Percentiles rank a stretch among this genome's conserved stretches.
Conservation (phyloP, 2,113 vertebrate genomes). For the Podocnemis expansa region DNA sequence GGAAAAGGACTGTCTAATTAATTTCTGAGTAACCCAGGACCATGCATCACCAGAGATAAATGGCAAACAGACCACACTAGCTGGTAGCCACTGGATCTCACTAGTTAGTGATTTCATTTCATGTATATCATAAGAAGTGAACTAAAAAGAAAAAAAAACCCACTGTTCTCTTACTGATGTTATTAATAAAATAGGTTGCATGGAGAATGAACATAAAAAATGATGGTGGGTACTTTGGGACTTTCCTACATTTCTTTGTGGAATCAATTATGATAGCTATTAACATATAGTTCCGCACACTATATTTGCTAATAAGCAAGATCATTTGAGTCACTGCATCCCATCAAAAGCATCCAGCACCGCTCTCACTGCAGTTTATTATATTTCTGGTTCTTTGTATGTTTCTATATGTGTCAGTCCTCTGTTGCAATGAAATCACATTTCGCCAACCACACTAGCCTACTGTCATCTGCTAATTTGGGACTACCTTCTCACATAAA, state of each 20-base stretch:
- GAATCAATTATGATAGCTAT: background rate
- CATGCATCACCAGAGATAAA: background rate
- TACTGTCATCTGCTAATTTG: background rate
- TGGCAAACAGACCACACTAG: background rate
- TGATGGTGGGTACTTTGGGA: background rate
- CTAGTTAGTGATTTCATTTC: background rate
- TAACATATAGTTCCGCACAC: background rate
- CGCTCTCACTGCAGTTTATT: background rate
- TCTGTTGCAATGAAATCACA: rapidly evolving
- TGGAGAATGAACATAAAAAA: background rate
- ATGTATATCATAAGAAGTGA: background rate
- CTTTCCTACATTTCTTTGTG: background rate
- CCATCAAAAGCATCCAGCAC: background rate
- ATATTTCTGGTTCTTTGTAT: rapidly evolving
- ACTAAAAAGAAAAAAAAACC: background rate
- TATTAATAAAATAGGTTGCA: background rate
- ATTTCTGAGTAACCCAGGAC: background rate
- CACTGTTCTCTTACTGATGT: background rate
- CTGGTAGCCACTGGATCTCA: background rate
- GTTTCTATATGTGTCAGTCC: background rate
- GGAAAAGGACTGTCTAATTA: background rate
- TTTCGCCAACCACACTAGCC: background rate
- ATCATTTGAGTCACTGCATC: background rate
- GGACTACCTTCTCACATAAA: background rate
- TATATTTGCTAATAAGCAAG: background rate